Percentiles rank a stretch among this genome's conserved stretches.
Conservation (phyloP, 2,888 invertebrate genomes). For the Atrina japonica region DNA sequence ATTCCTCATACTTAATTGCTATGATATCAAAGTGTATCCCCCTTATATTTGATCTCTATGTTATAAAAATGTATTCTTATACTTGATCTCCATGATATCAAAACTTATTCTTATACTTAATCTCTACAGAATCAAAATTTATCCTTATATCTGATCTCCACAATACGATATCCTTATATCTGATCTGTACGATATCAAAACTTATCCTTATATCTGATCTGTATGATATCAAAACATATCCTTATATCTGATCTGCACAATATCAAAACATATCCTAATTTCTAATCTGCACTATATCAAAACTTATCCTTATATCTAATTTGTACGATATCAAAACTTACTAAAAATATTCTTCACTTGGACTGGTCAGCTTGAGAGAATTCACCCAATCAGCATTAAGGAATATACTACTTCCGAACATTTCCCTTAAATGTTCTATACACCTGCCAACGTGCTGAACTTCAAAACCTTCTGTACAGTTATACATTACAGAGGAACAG, state of each 20-base stretch:
- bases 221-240: too few species aligned
- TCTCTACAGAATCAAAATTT: too few species aligned
- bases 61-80: too few species aligned
- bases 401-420: slow-evolving; percentile 38
- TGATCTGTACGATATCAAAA: neutral
- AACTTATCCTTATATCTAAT: neutral
- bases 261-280: neutral
- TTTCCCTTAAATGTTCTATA: slow-evolving; percentile 37
- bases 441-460: slow-evolving; percentile 26
- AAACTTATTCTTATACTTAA: too few species aligned
- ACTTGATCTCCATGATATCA: too few species aligned
- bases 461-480: slow-evolving; percentile 8
- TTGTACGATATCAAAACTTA: slow-evolving; percentile 50
- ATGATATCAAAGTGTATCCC: too few species aligned
- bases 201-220: too few species aligned
- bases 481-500: slow-evolving; percentile 19
- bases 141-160: too few species aligned
- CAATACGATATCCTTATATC: neutral
- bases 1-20: too few species aligned
- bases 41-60: too few species aligned
- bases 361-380: slow-evolving; percentile 50
- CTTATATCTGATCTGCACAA: neutral
- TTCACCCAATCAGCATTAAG: slow-evolving; percentile 4
- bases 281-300: neutral
- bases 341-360: slow-evolving; percentile 76